Percentiles rank a stretch among this genome's conserved stretches.
phyloP scores from a whole-genome alignment of 2,797 vertebrate genomes.

The Cyclura pinguis region DNA sequence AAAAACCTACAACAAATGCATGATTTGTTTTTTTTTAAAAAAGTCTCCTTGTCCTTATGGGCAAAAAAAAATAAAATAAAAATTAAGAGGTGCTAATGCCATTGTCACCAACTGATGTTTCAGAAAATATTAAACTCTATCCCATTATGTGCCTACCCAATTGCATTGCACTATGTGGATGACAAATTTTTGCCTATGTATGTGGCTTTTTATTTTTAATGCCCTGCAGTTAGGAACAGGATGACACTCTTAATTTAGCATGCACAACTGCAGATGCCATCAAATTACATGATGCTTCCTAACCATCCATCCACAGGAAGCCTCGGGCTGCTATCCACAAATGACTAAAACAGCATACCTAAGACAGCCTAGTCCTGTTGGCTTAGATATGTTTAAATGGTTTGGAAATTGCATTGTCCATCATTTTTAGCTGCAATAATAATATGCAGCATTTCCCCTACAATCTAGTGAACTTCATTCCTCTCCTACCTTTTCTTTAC shows the following conservation, averaged over 20 bases:
- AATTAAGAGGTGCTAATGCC: neutral
- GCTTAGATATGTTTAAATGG: neutral
- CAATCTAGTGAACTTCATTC: neutral
- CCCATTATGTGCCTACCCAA: neutral
- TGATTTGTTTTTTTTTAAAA: neutral
- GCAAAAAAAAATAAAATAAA: neutral
- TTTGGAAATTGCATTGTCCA: slow-evolving; percentile 1
- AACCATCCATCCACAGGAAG: slow-evolving; percentile 13
- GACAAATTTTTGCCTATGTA: neutral
- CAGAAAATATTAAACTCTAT: neutral
- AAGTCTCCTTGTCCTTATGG: neutral
- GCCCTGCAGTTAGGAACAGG: neutral
- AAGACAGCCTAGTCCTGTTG: neutral
- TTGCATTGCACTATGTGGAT: accelerated
- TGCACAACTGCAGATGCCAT: slow-evolving; percentile 26
- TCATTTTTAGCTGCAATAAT: slow-evolving; percentile 1
- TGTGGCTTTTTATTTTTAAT: neutral
- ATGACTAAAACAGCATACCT: slow-evolving; percentile 2
- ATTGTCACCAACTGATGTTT: neutral
- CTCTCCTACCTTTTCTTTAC: no score
- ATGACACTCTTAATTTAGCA: slow-evolving; percentile 31
- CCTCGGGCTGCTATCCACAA: neutral
- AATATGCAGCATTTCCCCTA: neutral
- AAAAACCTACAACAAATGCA: neutral
- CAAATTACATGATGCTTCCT: slow-evolving; percentile 18